Conservation (phyloP, 2,797 vertebrate species). For the Pseudopleuronectes americanus region DNA sequence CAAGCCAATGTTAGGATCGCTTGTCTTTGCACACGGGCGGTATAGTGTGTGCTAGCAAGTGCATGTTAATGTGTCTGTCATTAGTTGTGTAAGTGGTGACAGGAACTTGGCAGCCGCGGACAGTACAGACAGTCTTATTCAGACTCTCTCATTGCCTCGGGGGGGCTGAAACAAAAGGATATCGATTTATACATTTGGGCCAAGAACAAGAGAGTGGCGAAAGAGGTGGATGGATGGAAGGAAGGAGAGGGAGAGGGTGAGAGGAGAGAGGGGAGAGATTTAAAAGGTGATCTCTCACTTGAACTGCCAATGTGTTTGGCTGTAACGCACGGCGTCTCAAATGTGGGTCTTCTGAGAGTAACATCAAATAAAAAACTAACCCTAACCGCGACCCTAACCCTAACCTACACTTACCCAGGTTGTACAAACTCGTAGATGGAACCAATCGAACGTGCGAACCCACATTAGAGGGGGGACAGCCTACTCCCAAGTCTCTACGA, state of each 20-base stretch:
- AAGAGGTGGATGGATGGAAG: slow-evolving; percentile 72
- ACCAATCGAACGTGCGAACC: no score
- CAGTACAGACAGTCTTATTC: slow-evolving; percentile 68
- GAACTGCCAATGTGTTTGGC: slow-evolving; percentile 62
- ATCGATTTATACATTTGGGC: slow-evolving; percentile 82
- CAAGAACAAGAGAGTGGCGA: slow-evolving; percentile 77
- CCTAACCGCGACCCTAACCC: no score
- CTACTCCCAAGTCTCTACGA: no score
- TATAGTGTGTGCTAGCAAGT: slow-evolving; percentile 47
- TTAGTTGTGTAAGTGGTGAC: slow-evolving; percentile 80
- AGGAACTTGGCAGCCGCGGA: slow-evolving; percentile 70
- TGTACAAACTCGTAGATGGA: no score
- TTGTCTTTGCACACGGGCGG: slow-evolving; percentile 38
- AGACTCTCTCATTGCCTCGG: slow-evolving; percentile 70
- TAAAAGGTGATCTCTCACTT: slow-evolving; percentile 77
- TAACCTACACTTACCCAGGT: no score
- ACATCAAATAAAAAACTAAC: not conserved
- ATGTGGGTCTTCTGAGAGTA: slow-evolving; percentile 26
- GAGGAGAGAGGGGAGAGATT: slow-evolving; percentile 65
- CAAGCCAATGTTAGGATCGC: slow-evolving; percentile 29
- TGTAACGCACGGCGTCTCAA: slow-evolving; percentile 27
- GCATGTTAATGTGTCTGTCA: slow-evolving; percentile 78
- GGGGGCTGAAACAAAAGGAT: slow-evolving; percentile 72
- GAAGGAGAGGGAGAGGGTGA: slow-evolving; percentile 58
- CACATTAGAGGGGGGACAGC: no score